Conservation (phyloP, 2,113 vertebrate genomes). For the Merops nubicus region DNA sequence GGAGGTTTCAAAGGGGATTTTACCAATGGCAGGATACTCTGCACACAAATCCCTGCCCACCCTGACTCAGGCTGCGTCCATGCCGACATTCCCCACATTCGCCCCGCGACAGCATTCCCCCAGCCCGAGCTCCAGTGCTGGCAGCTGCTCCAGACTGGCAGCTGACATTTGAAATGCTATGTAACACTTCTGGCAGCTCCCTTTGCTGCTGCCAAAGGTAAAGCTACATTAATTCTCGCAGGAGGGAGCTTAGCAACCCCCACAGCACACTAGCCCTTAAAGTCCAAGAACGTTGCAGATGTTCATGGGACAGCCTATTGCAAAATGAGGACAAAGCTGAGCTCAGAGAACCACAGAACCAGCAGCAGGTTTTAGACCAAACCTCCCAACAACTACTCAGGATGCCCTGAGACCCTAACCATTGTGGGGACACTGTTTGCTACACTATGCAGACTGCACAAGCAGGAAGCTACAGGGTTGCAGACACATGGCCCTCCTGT, state of each 20-base stretch:
- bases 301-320: neutral
- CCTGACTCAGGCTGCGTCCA: neutral
- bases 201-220: conserved; percentile 28
- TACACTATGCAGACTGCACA: neutral
- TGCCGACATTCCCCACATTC: neutral
- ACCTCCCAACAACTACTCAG: neutral
- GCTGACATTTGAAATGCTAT: conserved; percentile 51
- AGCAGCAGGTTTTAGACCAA: neutral
- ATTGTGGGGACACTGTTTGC: neutral
- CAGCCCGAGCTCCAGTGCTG: neutral
- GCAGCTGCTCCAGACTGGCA: neutral
- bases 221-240: neutral
- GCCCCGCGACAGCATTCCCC: neutral
- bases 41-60: neutral
- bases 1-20: neutral
- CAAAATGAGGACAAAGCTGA: neutral
- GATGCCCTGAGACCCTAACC: neutral
- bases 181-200: conserved; percentile 3
- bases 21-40: neutral
- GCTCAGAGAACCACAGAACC: neutral
- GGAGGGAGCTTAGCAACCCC: neutral
- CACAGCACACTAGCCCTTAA: neutral
- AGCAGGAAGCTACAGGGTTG: neutral
- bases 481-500: neutral
- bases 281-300: neutral